Conservation (phyloP, 2,797 vertebrate genomes). For the Kryptopterus vitreolus region DNA sequence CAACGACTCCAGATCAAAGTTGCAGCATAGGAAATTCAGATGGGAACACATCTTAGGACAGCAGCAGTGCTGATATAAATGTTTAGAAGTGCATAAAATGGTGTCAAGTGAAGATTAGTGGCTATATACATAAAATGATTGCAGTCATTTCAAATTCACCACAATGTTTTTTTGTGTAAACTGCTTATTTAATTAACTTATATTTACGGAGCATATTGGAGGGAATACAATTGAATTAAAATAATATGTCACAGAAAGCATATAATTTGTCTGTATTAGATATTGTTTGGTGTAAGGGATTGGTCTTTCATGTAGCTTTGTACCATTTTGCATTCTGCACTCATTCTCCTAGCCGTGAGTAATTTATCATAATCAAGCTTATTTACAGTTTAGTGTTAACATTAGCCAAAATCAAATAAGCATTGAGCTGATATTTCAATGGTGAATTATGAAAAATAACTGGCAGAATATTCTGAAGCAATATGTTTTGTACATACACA, state of each 20-base stretch:
- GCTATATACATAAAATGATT: neutral
- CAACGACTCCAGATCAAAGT: conserved; percentile 19
- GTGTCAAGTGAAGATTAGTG: neutral
- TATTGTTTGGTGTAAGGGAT: neutral
- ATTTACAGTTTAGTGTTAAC: neutral
- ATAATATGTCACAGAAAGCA: neutral
- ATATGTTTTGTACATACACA: neutral
- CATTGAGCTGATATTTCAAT: neutral
- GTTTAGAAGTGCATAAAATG: neutral
- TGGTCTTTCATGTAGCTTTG: neutral
- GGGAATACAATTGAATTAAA: neutral
- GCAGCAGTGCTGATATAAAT: neutral
- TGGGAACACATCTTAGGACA: neutral
- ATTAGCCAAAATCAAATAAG: neutral
- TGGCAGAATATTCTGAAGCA: neutral
- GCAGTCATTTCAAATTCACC: neutral
- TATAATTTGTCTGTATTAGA: too few species aligned
- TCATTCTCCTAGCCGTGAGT: neutral
- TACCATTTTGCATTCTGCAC: neutral
- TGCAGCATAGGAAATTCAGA: conserved; percentile 9
- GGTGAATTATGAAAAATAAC: neutral
- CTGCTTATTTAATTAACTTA: neutral
- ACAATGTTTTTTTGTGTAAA: neutral
- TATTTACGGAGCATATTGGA: neutral
- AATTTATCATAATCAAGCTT: neutral